Base-by-base conservation (phyloP, 2,113 vertebrate species). In the Trachemys scripta region DNA sequence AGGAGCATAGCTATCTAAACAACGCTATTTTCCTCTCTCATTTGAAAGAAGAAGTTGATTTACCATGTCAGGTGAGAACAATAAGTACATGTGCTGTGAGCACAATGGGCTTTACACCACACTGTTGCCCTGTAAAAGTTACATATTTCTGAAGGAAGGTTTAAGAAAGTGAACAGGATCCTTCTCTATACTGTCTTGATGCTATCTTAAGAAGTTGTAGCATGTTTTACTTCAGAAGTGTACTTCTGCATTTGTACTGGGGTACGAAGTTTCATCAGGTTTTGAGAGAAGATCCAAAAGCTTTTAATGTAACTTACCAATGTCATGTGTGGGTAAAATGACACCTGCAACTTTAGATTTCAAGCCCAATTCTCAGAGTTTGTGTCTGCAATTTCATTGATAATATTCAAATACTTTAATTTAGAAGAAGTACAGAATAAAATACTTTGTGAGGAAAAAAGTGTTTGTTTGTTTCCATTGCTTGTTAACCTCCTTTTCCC, bases 101-200 rank as follows among this genome's bases (percentile, higher is more conserved):
- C 76, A 85, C 24, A 83, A 82, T 83, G 79, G 81, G 25, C 24
- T 94, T 88, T 79, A 72, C 51, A 88, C 27, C 79, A 88, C 10
- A 69, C 12, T 19, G 3, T 31, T 89, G 87, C 82, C 51, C 25
- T 27, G 4, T 27, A 90, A 90, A 92, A 96, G 90, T 76, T 79
- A 13, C 27, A 42, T 35, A 42, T 59, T 81, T 93, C 85, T 90
- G 79, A 97, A 94, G 88, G 45, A 91, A 91, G 8, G 45, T 19
- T 54, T 82, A 35, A 4, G 85, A 65, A 96, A 79, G 51, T 83
- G 94, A 85, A 90, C 90, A 84, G n/a, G 94, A 94, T 82, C 90
- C 83, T 93, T 90, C 90, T 95, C 93, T 90, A 51, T 88, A 54
- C 93, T 96, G 95, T 97, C 93, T 83, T 83, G 91, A 84, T 69